Conservation (phyloP, 2,797 vertebrate species). For the Anas acuta region DNA sequence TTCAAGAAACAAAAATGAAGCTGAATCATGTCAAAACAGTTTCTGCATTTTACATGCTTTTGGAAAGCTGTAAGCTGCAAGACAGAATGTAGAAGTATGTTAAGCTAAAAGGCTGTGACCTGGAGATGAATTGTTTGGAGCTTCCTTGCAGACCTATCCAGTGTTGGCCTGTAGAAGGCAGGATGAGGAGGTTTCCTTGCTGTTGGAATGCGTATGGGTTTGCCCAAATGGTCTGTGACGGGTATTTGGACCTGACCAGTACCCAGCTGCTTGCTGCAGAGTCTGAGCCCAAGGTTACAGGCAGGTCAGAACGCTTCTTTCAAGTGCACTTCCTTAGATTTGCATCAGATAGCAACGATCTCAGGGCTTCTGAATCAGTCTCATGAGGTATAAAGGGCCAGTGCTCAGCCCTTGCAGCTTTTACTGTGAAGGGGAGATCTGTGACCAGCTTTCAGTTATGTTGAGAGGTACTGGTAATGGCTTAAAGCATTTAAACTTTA, state of each 20-base stretch:
- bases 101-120: background rate
- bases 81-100: background rate
- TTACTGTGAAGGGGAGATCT: background rate
- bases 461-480: background rate
- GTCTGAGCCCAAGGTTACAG: background rate
- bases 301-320: background rate
- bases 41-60: background rate
- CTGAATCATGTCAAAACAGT: background rate
- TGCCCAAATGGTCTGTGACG: background rate
- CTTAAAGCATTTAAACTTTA: background rate
- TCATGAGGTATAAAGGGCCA: background rate
- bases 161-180: background rate
- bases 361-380: background rate
- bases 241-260: background rate
- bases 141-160: background rate
- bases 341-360: background rate
- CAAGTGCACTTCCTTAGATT: accelerated
- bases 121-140: background rate
- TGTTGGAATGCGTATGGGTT: background rate
- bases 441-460: background rate
- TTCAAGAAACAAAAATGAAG: background rate
- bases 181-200: background rate
- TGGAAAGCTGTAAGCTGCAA: background rate
- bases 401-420: background rate
- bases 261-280: background rate